These are phyloP conservation scores for Enhydra lutris DNA, from an alignment of 2,113 vertebrate species.

Conservation along the genomic window DNA sequence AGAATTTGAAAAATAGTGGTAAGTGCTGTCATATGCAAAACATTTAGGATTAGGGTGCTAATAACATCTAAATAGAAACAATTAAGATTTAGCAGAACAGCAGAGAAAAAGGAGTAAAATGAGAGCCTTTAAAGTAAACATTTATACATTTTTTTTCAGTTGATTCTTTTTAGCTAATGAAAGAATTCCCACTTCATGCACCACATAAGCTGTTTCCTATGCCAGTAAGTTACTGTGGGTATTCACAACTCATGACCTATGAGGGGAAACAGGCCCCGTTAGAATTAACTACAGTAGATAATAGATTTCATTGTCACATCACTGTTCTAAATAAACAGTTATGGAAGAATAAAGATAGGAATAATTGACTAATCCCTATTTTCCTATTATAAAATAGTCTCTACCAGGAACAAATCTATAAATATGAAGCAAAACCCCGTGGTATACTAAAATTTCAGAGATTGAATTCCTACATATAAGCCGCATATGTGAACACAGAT, in stretches of 20 bases:
- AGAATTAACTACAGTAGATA: background rate
- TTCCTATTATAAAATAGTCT: background rate
- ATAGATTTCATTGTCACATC: background rate
- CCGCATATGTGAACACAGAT: background rate
- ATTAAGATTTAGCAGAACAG: constrained; percentile 3
- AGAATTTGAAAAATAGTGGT: background rate
- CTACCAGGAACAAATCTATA: background rate
- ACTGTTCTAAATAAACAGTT: background rate
- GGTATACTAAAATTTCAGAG: background rate
- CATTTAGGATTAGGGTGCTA: background rate
- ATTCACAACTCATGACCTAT: background rate
- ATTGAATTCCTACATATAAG: background rate
- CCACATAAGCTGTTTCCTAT: background rate
- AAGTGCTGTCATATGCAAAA: background rate
- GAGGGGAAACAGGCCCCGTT: background rate
- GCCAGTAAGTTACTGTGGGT: background rate
- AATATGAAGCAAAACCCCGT: background rate
- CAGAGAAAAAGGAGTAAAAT: background rate
- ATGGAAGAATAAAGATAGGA: background rate
- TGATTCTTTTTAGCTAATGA: background rate
- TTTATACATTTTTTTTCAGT: background rate
- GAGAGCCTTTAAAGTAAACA: background rate
- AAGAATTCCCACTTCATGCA: background rate
- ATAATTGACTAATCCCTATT: background rate
- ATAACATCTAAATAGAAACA: constrained; percentile 26